Evolutionary conservation across 37 sponge, comb jelly and placozoan genomes (phyloP), one percentile per base, ranked within the genome.

Genomic region (Ephydatia muelleri): DNA sequence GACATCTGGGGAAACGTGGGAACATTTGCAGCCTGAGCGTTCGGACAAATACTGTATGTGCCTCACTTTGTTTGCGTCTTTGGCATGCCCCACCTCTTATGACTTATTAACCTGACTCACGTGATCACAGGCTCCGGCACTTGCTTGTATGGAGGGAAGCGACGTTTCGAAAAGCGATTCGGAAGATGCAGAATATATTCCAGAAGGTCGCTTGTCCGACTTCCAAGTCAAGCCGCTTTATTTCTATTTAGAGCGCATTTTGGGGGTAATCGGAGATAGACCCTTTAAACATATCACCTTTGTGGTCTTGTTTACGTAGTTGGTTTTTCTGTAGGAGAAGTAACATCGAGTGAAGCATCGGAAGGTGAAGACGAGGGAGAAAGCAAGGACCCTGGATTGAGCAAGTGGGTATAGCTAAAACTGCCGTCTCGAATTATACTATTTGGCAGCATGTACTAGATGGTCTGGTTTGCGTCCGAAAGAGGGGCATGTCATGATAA

Each of bases 111-210:
- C 19, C 0, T 13, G 57, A 57, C 8, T 43, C 57, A 57, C 57
- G 57, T 57, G 57, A 57, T 57, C 57, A n/a, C 57, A 57, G 16
- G 16, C 16, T 21, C 57, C 9, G 16, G 16, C 57, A 37, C 26
- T 31, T 32, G 31, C 21, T 68, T 16, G 77, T 13, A 80, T 92
- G 88, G 84, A 71, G 1, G 92, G 85, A 47, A 31, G 73, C 4
- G 83, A 88, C 73, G 16, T 9, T 30, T n/a, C 43, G 1, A 83
- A 80, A 65, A 86, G 70, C 28, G 85, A 83, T 72, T 85, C 92
- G 0, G 92, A 86, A 28, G 93, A 93, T 36, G 86, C 85, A 48
- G 93, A 93, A 25, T 93, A 93, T 49, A 75, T 89, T 38, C 93
- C 93, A 67, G 93, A 86, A 85, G 92, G 92, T 92, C 32, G 26